Conservation (phyloP, 2,888 invertebrate species). For the Neoaliturus tenellus region DNA sequence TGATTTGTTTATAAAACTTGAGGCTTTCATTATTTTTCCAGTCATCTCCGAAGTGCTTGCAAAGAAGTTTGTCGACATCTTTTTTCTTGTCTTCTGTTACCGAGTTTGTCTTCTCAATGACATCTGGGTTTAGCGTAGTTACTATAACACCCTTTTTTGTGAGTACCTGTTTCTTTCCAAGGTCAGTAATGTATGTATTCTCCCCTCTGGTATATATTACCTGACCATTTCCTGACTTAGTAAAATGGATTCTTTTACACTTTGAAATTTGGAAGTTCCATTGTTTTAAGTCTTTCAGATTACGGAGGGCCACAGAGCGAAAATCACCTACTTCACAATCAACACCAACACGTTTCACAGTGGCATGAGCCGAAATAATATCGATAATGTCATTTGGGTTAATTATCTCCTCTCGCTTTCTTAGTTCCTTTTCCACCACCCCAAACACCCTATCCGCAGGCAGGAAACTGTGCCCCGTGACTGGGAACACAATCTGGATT, state of each 20-base stretch:
- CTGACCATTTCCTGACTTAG: conserved; percentile 17
- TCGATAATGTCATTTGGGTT: conserved; percentile 59
- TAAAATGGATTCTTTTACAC: conserved; percentile 39
- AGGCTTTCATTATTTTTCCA: background rate
- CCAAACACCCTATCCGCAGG: conserved; percentile 67
- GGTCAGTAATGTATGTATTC: conserved; percentile 2
- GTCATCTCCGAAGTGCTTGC: conserved; percentile 17
- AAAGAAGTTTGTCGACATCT: conserved; percentile 34
- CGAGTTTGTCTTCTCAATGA: conserved; percentile 27
- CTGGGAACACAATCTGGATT: conserved; percentile 65
- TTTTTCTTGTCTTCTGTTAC: conserved; percentile 42
- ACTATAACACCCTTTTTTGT: conserved; percentile 11
- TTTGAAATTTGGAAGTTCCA: conserved; percentile 48
- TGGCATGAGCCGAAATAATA: too few species aligned
- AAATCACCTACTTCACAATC: too few species aligned
- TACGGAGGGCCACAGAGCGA: conserved; percentile 45
- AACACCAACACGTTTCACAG: conserved; percentile 47
- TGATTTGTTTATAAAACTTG: conserved; percentile 28
- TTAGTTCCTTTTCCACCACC: conserved; percentile 64
- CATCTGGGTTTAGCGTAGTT: background rate
- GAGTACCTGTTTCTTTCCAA: conserved; percentile 16
- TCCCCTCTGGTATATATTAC: conserved; percentile 35
- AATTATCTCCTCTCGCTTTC: conserved; percentile 59
- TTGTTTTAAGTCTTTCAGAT: conserved; percentile 15
- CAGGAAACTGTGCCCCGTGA: conserved; percentile 67